These are phyloP conservation scores for Octomys mimax DNA, from an alignment of 2,797 vertebrate genomes.

Conservation along the genomic window DNA sequence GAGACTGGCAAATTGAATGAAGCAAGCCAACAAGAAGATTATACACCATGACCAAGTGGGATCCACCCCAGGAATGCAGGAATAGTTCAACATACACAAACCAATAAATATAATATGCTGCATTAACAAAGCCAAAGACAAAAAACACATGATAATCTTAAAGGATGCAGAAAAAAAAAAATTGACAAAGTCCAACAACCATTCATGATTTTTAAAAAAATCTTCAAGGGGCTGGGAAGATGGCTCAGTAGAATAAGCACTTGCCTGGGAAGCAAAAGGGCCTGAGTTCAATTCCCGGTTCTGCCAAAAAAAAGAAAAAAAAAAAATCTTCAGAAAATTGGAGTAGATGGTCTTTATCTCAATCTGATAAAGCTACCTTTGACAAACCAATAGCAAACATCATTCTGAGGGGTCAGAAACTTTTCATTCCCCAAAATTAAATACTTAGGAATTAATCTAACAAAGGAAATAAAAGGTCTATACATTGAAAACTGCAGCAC, in stretches of 20 bases:
- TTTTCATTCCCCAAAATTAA: background rate
- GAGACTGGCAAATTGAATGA: background rate
- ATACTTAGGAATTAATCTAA: no score
- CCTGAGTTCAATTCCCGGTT: no score
- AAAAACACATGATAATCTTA: background rate
- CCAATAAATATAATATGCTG: background rate
- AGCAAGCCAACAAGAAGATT: background rate
- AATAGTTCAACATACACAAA: background rate
- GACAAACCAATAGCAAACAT: background rate
- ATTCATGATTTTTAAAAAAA: background rate
- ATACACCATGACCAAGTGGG: background rate
- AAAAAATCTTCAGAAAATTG: background rate
- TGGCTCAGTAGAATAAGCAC: no score
- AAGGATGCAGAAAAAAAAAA: background rate
- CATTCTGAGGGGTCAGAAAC: background rate
- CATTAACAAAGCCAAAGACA: background rate
- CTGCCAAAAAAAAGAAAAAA: background rate
- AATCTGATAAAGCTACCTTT: background rate
- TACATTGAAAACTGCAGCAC: no score
- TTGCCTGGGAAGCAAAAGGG: no score
- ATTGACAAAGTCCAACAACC: background rate
- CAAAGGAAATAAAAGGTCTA: no score
- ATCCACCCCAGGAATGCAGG: background rate
- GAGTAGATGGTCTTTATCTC: background rate
- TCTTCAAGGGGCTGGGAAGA: no score